Conservation (phyloP, 2,797 vertebrate genomes). For the Hozukius guyotensis region DNA sequence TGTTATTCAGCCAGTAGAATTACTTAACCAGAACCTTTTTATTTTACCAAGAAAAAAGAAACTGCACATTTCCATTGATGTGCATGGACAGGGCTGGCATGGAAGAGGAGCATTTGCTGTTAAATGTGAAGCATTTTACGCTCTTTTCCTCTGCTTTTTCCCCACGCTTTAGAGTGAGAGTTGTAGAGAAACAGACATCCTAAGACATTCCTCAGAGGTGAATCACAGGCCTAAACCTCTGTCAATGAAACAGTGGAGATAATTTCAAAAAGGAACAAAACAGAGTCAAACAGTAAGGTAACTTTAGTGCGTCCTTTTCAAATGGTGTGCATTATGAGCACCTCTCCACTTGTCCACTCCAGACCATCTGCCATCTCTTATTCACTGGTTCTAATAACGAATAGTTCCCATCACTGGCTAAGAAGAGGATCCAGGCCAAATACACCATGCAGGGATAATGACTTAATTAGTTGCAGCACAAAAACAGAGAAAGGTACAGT, state of each 20-base stretch:
- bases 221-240: background rate
- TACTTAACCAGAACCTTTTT: background rate
- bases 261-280: background rate
- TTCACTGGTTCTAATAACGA: background rate
- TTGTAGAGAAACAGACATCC: background rate
- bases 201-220: constrained; percentile 12
- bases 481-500: background rate
- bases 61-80: background rate
- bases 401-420: background rate
- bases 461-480: background rate
- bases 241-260: background rate
- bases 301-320: background rate
- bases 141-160: background rate
- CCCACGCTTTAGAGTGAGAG: background rate
- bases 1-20: background rate
- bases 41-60: background rate
- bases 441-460: background rate
- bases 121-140: background rate
- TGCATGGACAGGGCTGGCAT: background rate
- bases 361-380: background rate
- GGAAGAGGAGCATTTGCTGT: background rate
- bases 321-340: background rate
- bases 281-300: background rate
- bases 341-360: background rate
- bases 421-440: background rate